Base-by-base conservation (phyloP, 2,113 vertebrate genomes). In the Theropithecus gelada region DNA sequence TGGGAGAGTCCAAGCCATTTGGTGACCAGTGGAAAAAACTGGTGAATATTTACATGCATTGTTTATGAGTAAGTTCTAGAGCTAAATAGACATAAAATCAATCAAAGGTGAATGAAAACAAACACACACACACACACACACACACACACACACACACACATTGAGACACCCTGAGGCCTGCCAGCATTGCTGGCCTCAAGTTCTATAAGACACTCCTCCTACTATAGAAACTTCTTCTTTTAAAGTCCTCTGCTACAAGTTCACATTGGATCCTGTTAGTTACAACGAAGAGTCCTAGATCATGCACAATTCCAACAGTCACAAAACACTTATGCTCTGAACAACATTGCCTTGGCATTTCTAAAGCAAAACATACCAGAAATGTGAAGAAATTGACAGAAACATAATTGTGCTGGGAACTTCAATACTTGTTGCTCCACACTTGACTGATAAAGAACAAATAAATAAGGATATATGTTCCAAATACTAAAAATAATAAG, bases 391-490 rank as follows among this genome's bases (percentile, higher is more conserved):
- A 85, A 96, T 6, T 88, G 85, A 94, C 70, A 96, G 87, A 96
- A 91, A 94, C 40, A 38, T 90, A 96, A 83, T 79, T 94, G 35
- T 55, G 82, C 59, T 64, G 8, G 48, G 17, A 96, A 97, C 6
- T 78, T 78, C 72, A 91, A 84, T 91, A 88, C 75, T 52, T 85
- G 59, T 6, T 93, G 27, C 32, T 78, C 72, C 93, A 59, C 11
- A 43, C 35, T 97, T 98, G 95, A 81, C 89, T 73, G 79, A 81
- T 93, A 52, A 96, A 97, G 66, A 97, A 87, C 40, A 90, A 94
- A 96, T 94, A 81, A 94, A 92, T 90, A 87, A 90, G 30, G 30
- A 78, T 72, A 38, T 78, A 84, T 61, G 59, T 73, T 93, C 38
- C 73, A 30, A 97, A 94, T 61, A 78, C 59, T 40, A 73, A 89